Evolutionary conservation across 2,888 invertebrate species (phyloP), one percentile per base, ranked within the genome.

Genomic region (Drosophila siamana): DNA sequence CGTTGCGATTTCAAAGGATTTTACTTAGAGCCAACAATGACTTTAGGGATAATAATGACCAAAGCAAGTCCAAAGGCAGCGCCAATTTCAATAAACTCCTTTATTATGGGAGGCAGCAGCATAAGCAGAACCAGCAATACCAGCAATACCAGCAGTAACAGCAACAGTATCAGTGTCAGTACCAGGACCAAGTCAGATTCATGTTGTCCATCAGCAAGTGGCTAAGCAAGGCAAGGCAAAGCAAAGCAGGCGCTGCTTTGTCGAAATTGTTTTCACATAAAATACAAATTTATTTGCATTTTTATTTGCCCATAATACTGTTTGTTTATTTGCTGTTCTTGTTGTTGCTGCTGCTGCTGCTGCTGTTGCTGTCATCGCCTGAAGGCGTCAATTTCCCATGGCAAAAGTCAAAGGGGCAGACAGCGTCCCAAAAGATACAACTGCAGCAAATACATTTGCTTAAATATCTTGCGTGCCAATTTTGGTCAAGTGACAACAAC

Each of bases 201-300:
- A 70, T 68, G 59, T 30, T 64, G 70, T 74, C 66, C 77, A 76
- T 76, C 76, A 66, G 56, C 44, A 15, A 30, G 19, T 28, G 28
- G 28, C 11, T n/a, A 11, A 28, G 28, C 28, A 33, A 0, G n/a
- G 33, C 33, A 33, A 33, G 4, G 33, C 33, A 33, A 33, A 9
- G 19, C 22, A 24, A 47, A n/a, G 43, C 36, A 26, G 41, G 11
- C 40, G 60, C 51, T 64, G 63, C 68, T 83, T 74, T 69, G 74
- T 59, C 69, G 78, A 85, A 85, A 85, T 85, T 85, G 85, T 86
- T 86, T 85, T 85, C 80, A 69, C 82, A 85, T 88, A 79, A 86
- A 86, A 86, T 74, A 83, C 78, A 82, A 86, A 88, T 88, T 87
- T 88, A 87, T 87, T 87, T 87, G 88, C 86, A 87, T 87, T 87